These are phyloP conservation scores for Psittacula derbiana DNA, from an alignment of 2,797 vertebrate species.

Conservation along the genomic window DNA sequence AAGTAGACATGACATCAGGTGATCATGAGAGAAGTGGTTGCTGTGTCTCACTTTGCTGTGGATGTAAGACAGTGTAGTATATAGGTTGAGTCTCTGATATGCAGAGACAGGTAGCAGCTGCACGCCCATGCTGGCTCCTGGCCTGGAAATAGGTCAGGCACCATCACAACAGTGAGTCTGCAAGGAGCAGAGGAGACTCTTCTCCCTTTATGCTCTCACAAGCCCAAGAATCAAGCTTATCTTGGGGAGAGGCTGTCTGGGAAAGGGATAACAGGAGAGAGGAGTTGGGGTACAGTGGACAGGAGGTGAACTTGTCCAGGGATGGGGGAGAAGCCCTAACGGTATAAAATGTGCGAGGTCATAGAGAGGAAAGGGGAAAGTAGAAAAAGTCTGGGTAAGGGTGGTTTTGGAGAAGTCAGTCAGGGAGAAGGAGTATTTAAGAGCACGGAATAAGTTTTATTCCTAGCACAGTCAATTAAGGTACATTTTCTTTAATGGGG, in stretches of 20 bases:
- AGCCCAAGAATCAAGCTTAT: not conserved
- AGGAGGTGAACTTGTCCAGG: not conserved
- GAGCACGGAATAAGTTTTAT: not conserved
- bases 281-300: not conserved
- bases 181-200: not conserved
- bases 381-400: not conserved
- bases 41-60: not conserved
- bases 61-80: not conserved
- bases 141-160: not conserved
- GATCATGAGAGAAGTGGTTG: not conserved
- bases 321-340: not conserved
- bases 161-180: not conserved
- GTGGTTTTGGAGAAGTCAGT: not conserved
- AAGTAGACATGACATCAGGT: not conserved
- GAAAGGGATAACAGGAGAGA: not conserved
- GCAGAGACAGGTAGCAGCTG: not conserved
- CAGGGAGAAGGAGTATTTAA: not conserved
- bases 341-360: not conserved
- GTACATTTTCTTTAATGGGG: not conserved
- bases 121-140: not conserved
- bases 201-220: not conserved
- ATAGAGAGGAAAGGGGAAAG: not conserved
- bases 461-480: not conserved
- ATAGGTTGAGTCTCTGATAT: not conserved
- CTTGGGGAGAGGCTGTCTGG: not conserved